Conservation (phyloP, 92 coral and sea anemone species). For the Paragorgia papillata region DNA sequence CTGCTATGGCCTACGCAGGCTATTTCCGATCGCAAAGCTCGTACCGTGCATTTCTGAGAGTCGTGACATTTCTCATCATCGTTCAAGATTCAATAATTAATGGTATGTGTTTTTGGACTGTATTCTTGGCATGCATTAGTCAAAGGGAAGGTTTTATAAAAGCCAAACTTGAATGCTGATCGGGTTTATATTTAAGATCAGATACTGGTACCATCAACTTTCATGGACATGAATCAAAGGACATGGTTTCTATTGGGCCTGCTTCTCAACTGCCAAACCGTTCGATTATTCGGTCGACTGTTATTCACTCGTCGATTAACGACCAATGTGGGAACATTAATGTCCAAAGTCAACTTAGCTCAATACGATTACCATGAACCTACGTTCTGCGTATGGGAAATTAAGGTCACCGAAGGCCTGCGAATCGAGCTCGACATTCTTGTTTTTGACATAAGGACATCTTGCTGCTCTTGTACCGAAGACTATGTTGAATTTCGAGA, state of each 20-base stretch:
- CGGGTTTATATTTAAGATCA: too few relatives aligned
- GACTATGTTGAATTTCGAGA: constrained; percentile 93
- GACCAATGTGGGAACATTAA: constrained; percentile 20
- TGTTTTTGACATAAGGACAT: constrained; percentile 75
- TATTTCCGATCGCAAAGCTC: too few relatives aligned
- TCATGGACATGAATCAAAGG: too few relatives aligned
- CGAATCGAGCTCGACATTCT: constrained; percentile 77
- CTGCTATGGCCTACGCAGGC: too few relatives aligned
- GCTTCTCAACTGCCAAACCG: neutral
- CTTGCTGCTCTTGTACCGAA: constrained; percentile 85
- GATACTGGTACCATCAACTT: too few relatives aligned
- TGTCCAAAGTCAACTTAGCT: neutral
- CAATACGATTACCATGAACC: neutral
- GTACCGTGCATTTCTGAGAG: too few relatives aligned
- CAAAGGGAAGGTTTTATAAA: too few relatives aligned
- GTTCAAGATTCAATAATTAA: too few relatives aligned
- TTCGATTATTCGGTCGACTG: neutral
- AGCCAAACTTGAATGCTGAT: too few relatives aligned
- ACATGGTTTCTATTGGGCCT: neutral
- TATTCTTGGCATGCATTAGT: too few relatives aligned
- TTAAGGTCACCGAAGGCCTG: constrained; percentile 60
- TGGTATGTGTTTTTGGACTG: too few relatives aligned
- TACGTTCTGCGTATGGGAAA: constrained; percentile 70
- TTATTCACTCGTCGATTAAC: neutral
- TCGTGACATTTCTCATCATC: too few relatives aligned